Evolutionary conservation across 2,113 vertebrate genomes (phyloP), one percentile per base, ranked within the genome.

Genomic region (Notarius quadriscutis): DNA sequence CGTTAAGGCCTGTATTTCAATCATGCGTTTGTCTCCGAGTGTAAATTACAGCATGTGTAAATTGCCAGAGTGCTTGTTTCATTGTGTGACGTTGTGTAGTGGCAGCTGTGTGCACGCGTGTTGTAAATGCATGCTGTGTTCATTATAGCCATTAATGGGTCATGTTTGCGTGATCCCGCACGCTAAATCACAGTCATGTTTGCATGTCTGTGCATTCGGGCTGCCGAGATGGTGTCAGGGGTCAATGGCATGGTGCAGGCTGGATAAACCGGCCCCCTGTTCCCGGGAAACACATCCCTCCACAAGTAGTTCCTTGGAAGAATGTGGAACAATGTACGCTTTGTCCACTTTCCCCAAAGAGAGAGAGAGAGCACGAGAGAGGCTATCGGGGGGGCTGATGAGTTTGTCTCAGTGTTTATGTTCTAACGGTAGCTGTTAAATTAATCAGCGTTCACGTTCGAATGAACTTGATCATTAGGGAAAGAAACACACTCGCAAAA

Each of bases 151-250:
- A 93, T 92, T 90, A 86, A 81, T 88, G 87, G 93, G 93, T 94
- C 94, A 92, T 92, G 93, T 95, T 95, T 93, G 89, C 62, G 1
- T 93, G 93, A 94, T 93, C 94, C 91, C 77, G 84, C 89, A 71
- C 91, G 93, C 92, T 94, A 95, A 94, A 94, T 95, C 93, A 94
- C 84, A 85, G 88, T 90, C 92, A 91, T 93, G 94, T 95, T 93
- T 93, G 92, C 82, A 7, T 82, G 89, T 91, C 94, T 92, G 93
- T 92, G 90, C 80, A 53, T 89, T 90, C 87, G 78, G 81, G 60
- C 84, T 48, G 62, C 80, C 81, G 84, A 89, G 80, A 87, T 82
- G 84, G 86, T 93, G 92, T 91, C 92, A 93, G 92, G 90, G 94
- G 94, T 95, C 94, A 94, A 89, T 90, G 20, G 79, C 87, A 90